These are phyloP conservation scores for Cyclura pinguis DNA, from an alignment of 2,797 vertebrate species.

Conservation along the genomic window DNA sequence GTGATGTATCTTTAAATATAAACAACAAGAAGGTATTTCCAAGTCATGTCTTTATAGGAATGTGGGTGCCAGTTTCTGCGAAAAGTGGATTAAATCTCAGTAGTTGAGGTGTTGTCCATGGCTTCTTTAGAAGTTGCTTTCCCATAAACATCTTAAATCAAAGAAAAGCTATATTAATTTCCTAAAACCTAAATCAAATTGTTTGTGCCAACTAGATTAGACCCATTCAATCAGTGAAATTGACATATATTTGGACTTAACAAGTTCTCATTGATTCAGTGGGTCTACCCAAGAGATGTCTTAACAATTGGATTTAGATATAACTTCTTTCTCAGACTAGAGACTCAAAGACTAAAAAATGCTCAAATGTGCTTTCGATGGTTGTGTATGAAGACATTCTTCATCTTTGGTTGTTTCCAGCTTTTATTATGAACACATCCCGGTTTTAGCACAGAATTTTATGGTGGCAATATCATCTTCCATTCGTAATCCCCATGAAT, in stretches of 20 bases:
- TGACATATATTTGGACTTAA: too few species aligned
- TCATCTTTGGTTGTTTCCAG: neutral
- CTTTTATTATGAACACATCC: neutral
- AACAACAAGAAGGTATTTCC: conserved; percentile 24
- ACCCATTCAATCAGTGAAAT: too few species aligned
- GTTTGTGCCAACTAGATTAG: too few species aligned
- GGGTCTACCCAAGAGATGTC: too few species aligned
- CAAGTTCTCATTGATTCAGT: too few species aligned
- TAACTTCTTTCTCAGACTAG: neutral
- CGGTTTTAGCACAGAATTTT: neutral
- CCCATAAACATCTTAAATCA: neutral
- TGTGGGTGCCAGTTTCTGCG: neutral
- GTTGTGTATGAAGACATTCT: neutral
- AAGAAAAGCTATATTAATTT: neutral
- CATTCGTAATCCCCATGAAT: neutral
- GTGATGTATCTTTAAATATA: conserved; percentile 29
- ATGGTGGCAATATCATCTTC: neutral
- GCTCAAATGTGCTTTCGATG: neutral
- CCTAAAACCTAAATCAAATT: too few species aligned
- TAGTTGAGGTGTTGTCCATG: neutral
- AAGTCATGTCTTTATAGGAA: neutral
- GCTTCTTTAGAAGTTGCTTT: neutral
- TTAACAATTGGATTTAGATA: too few species aligned
- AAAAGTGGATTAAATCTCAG: neutral
- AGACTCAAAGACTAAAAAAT: neutral